Evolutionary conservation across 2,888 invertebrate genomes (phyloP), one percentile per base, ranked within the genome.

Genomic region (Folsomia manolachei): DNA sequence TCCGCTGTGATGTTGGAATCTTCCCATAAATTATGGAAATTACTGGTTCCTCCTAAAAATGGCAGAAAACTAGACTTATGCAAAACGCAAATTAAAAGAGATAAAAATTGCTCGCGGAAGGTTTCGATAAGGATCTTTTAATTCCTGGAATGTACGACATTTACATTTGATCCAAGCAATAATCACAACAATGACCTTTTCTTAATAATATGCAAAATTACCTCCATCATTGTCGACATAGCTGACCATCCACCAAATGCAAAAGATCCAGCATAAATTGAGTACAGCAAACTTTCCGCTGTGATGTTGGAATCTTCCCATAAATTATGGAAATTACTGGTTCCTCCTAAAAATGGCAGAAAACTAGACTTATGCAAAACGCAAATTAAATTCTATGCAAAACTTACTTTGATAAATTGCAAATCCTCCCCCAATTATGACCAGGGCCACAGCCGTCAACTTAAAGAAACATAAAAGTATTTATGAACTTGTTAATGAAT

Each of bases 41-140:
- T 78, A 53, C 71, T 70, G n/a, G 60, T 64, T 67, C 74, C 73
- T 72, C 11, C 9, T 67, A 23, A 51, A 51, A 11, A 51, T 11
- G 18, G 18, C 9, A 18, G 18, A 51, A 51, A 51, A 9, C 9
- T 51, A 11, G 18, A 11, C 18, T 51, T 51, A 11, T 51, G 18
- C 9, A 51, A 51, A 51, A 18, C 18, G 9, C 18, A 18, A 51
- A 51, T 51, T 18, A 11, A 96, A 84, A 0, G 95, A 95, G 75
- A 96, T 90, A 83, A 93, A 95, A 82, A 96, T 96, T 19, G 96
- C 95, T 70, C 94, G 61, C 2, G 77, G 77, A 19, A 77, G 69
- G 64, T 77, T 77, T 27, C 76, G 74, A 27, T 1, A 65, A 61
- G 24, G 27, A 62, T 11, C 9, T 51, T 51, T 18, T 51, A 11